phyloP scores from a whole-genome alignment of 2,113 vertebrate genomes.

The Psettodes erumei region DNA sequence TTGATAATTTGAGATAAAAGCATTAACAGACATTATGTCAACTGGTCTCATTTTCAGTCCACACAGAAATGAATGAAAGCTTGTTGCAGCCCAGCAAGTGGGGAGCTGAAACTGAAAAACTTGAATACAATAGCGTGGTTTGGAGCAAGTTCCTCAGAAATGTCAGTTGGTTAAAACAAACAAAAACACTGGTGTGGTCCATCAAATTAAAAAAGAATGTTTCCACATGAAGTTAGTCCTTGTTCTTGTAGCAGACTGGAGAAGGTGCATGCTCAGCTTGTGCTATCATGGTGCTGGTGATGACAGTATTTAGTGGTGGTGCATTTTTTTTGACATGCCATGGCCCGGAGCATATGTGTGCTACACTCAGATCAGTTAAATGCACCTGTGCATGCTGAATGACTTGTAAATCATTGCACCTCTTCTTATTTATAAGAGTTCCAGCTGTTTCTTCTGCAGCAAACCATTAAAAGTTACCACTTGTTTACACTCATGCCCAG shows the following conservation, averaged over 20 bases:
- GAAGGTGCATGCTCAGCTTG: not conserved
- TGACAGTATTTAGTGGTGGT: no score
- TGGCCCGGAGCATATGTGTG: slow-evolving; percentile 3
- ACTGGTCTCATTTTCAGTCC: no score
- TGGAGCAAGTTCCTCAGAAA: slow-evolving; percentile 4
- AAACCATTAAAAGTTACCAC: not conserved
- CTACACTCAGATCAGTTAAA: slow-evolving; percentile 10
- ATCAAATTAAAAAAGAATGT: not conserved
- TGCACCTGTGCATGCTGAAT: slow-evolving; percentile 9
- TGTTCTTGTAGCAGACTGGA: not conserved
- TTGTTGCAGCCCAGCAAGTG: slow-evolving; percentile 1
- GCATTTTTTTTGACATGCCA: not conserved
- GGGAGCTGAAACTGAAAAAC: slow-evolving; percentile 7
- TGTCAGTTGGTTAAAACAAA: not conserved
- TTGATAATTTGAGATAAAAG: not conserved
- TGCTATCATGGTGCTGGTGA: not conserved
- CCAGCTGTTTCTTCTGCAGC: not conserved
- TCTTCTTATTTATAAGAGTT: not conserved
- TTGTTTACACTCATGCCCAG: not conserved
- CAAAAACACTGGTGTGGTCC: not conserved
- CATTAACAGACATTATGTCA: not conserved
- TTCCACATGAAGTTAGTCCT: not conserved
- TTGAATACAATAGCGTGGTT: not conserved
- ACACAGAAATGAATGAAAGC: slow-evolving; percentile 4
- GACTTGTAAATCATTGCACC: not conserved